phyloP scores from a whole-genome alignment of 64 coral and sea anemone genomes.

The Pocillopora damicornis region DNA sequence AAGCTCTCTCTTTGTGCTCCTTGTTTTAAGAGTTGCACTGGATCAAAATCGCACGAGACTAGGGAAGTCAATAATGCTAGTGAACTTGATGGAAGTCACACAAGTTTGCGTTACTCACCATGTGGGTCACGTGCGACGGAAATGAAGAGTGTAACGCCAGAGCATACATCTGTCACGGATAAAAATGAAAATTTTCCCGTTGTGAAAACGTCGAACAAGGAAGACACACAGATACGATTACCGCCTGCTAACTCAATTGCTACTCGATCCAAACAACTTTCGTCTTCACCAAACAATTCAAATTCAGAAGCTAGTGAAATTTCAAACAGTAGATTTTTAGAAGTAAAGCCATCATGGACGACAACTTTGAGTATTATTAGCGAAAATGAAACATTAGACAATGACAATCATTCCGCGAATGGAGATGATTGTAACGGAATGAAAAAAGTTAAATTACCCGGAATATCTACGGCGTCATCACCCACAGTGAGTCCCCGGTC shows the following conservation, averaged over 20 bases:
- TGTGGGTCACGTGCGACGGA: constrained; percentile 10
- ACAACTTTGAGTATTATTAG: constrained; percentile 55
- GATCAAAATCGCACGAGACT: constrained; percentile 31
- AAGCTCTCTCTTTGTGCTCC: constrained; percentile 60
- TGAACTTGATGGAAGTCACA: constrained; percentile 34
- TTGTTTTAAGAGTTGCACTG: constrained; percentile 32
- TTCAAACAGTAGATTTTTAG: neutral
- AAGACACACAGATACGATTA: neutral
- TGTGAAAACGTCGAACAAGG: neutral
- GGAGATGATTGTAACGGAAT: constrained; percentile 38
- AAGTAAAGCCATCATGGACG: constrained; percentile 9
- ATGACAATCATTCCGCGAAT: constrained; percentile 26
- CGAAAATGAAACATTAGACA: constrained; percentile 43
- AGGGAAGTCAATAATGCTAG: constrained; percentile 1
- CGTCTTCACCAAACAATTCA: neutral
- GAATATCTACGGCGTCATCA: constrained; percentile 25
- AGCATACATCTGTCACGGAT: neutral
- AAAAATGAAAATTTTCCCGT: neutral
- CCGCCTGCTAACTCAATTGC: neutral
- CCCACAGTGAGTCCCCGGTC: neutral
- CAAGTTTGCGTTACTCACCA: constrained; percentile 4
- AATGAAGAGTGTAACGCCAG: constrained; percentile 3
- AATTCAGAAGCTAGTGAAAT: constrained; percentile 11
- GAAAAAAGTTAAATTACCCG: neutral
- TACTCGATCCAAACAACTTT: neutral